phyloP scores from a whole-genome alignment of 1,140 invertebrate species.

The Eciton burchellii region DNA sequence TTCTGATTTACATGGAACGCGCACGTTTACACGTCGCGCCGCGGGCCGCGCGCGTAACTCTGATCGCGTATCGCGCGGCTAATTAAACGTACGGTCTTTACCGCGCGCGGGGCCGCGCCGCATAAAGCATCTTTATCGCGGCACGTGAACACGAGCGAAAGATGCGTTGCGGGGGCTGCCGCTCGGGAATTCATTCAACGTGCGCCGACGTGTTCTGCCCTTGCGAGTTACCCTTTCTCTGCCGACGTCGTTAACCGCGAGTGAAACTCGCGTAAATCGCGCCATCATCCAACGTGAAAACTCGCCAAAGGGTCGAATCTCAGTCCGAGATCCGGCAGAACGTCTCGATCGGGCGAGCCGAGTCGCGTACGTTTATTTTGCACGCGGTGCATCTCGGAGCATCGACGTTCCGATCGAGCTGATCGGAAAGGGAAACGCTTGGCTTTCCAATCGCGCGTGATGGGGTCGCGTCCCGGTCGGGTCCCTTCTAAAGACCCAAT shows the following conservation, averaged over 20 bases:
- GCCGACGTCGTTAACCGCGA: no score
- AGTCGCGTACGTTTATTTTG: background rate
- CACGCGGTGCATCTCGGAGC: background rate
- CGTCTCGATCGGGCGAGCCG: no score
- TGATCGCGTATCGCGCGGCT: slow-evolving; percentile 56
- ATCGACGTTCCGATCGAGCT: slow-evolving; percentile 6
- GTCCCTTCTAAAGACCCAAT: slow-evolving; percentile 31
- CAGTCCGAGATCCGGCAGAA: no score
- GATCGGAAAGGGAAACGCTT: slow-evolving; percentile 21
- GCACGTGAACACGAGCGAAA: background rate
- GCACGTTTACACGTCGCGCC: slow-evolving; percentile 52
- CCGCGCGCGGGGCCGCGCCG: slow-evolving; percentile 1
- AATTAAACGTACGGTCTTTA: slow-evolving; percentile 50
- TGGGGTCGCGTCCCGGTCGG: background rate
- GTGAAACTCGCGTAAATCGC: no score
- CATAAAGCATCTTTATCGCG: slow-evolving; percentile 50
- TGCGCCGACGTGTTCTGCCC: background rate
- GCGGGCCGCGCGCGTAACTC: slow-evolving; percentile 28
- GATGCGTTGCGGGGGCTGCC: background rate
- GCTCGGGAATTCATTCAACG: slow-evolving; percentile 5
- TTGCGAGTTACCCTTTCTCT: no score
- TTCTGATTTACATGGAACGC: slow-evolving; percentile 51
- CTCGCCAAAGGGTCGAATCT: no score
- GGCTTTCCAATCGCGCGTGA: slow-evolving; percentile 28
- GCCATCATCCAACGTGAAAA: no score